phyloP scores from a whole-genome alignment of 2,113 vertebrate genomes.

The Australoheros scitulus region DNA sequence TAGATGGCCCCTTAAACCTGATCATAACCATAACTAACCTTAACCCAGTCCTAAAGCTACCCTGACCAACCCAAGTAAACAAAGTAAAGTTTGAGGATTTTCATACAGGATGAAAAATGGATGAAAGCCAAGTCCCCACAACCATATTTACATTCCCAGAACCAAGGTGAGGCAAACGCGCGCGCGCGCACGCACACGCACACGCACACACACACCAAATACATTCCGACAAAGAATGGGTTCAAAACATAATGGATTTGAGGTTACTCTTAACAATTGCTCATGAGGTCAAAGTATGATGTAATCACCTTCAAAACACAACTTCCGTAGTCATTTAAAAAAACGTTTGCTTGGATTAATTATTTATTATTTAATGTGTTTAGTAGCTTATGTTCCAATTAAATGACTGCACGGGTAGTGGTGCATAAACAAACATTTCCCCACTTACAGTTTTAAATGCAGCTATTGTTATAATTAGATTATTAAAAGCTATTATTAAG shows the following conservation, averaged over 20 bases:
- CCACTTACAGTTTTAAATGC: neutral
- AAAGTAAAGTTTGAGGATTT: neutral
- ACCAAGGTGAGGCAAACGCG: neutral
- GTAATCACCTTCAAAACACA: neutral
- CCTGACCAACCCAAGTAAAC: neutral
- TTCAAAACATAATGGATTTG: neutral
- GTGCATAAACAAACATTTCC: neutral
- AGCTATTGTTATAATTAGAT: neutral
- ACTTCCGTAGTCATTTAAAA: neutral
- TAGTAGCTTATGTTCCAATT: neutral
- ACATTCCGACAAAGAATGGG: neutral
- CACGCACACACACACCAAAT: neutral
- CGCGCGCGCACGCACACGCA: neutral
- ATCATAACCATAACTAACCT: neutral
- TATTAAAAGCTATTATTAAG: constrained; percentile 20
- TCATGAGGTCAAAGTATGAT: neutral
- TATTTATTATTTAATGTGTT: neutral
- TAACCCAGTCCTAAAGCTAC: neutral
- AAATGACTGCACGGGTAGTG: neutral
- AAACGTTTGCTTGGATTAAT: neutral
- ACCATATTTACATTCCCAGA: no score
- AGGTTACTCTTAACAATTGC: neutral
- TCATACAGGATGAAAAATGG: neutral
- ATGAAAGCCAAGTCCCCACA: neutral
- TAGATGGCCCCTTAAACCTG: fast-evolving